Evolutionary conservation across 2,797 vertebrate genomes (phyloP), one percentile per base, ranked within the genome.

Genomic region (Eremophila alpestris): DNA sequence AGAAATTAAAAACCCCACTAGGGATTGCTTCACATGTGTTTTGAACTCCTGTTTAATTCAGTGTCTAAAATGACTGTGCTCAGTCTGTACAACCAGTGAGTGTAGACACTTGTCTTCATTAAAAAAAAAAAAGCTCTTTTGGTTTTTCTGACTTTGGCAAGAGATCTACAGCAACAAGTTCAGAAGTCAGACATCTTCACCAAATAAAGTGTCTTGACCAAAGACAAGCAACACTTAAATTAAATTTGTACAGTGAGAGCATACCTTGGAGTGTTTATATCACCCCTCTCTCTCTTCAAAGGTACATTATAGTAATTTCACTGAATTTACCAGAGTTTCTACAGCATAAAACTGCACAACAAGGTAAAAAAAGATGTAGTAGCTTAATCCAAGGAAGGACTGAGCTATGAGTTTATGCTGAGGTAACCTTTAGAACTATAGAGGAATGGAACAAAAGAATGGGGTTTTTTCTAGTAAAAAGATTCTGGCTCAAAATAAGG

Each of bases 401-500:
- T 85, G 43, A 92, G 71, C 80, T 82, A 36, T 76, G 83, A 90
- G 45, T 87, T 87, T 83, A 77, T 55, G 89, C 77, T 87, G 51
- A 74, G 51, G 58, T 76, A 80, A 86, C 18, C 20, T 75, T 95
- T 58, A 83, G 45, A 83, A 81, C 19, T n/a, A 20, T 9, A 93
- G 83, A 59, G 18, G 17, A 90, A 87, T 32, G 16, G 23, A 76
- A 76, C 7, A 76, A 80, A 83, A 43, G 46, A 52, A 23, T 69
- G 10, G 7, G 34, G 90, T 62, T 45, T 95, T 67, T 54, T 54
- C 38, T 63, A 69, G 73, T 55, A 77, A 79, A 79, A 79, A 90
- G 46, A 52, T 30, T 85, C 96, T 93, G 52, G 71, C 67, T 95
- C 52, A 89, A 96, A 97, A 93, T 68, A 65, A 95, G 41, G 52